These are phyloP conservation scores for Himalopsyche anomala DNA, from an alignment of 2,888 invertebrate genomes.

Conservation along the genomic window DNA sequence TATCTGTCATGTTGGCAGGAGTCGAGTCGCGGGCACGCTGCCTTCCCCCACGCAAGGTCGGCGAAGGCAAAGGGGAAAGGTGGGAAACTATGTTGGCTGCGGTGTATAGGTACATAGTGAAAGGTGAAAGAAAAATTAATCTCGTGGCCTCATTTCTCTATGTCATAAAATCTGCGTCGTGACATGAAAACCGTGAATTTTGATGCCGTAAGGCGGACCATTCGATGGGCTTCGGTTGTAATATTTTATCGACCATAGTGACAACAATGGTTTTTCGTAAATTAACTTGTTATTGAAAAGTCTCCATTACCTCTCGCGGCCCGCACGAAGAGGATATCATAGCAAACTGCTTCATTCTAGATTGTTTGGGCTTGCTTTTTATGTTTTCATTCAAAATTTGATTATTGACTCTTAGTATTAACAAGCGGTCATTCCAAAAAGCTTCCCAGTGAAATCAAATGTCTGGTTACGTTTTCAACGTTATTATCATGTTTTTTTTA, in stretches of 20 bases:
- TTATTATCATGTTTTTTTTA: too few species aligned
- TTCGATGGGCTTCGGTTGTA: background rate
- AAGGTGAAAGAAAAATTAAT: constrained; percentile 38
- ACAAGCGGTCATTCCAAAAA: too few species aligned
- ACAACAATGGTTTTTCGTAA: constrained; percentile 1
- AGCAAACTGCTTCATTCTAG: background rate
- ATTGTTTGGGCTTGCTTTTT: too few species aligned
- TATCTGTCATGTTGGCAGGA: constrained; percentile 43
- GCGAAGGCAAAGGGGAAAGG: constrained; percentile 2
- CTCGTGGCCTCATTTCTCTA: constrained; percentile 38
- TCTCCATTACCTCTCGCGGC: background rate
- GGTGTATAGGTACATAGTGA: constrained; percentile 18
- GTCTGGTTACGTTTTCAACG: too few species aligned
- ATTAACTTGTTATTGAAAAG: constrained; percentile 13
- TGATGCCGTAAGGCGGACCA: background rate
- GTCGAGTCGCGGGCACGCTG: constrained; percentile 38
- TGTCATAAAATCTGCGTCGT: constrained; percentile 13
- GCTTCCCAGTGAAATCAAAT: too few species aligned
- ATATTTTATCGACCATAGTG: background rate
- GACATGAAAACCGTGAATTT: constrained; percentile 7
- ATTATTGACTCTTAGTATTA: too few species aligned
- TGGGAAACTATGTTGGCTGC: constrained; percentile 20
- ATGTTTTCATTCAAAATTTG: too few species aligned
- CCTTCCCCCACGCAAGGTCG: background rate
- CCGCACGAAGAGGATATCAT: background rate